Base-by-base conservation (phyloP, 2,888 invertebrate species). In the Metopia argyrocephala region DNA sequence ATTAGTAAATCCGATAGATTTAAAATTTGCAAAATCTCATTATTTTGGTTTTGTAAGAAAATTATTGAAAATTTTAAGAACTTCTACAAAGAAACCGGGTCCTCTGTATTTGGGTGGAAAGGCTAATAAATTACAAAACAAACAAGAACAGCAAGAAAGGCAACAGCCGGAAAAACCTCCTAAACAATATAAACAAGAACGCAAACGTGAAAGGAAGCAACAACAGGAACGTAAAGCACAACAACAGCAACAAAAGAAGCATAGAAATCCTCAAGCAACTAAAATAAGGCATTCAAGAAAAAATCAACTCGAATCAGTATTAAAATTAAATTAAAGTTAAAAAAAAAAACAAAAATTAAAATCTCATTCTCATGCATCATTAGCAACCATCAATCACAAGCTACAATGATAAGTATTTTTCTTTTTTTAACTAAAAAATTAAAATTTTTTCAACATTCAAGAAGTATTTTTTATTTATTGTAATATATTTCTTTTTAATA, bases 21-120 rank as follows among this genome's bases (percentile, higher is more conserved):
- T 85, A 2, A 81, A 85, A 50, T 87, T 87, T 57, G 82, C 85
- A 2, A 88, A 89, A 65, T 82, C 81, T 20, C 81, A 85, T 12
- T 89, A 86, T 54, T 69, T 83, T 0, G 46, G 78, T 69, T 88
- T 85, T 57, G 20, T 87, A 52, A 84, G 84, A 48, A 82, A 84
- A 3, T 66, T 87, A 48, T 79, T 84, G 3, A 83, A 85, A 71
- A 54, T 85, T 21, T 70, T 87, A 64, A 71, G 82, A 27, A 56
- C 23, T 1, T 82, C 86, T 20, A 73, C 82, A 48, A 80, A 78
- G 50, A 54, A 73, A 18, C 45, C 23, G 79, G 85, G 68, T 7
- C 74, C 78, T 1, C 45, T 82, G 6, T 57, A 46, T 56, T n/a
- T 79, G 46, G 57, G 64, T 21, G 71, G 68, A 31, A 62, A 48